Percentiles rank a stretch among this genome's conserved stretches.
phyloP scores from a whole-genome alignment of 2,797 vertebrate species.

The Urosaurus nigricauda region DNA sequence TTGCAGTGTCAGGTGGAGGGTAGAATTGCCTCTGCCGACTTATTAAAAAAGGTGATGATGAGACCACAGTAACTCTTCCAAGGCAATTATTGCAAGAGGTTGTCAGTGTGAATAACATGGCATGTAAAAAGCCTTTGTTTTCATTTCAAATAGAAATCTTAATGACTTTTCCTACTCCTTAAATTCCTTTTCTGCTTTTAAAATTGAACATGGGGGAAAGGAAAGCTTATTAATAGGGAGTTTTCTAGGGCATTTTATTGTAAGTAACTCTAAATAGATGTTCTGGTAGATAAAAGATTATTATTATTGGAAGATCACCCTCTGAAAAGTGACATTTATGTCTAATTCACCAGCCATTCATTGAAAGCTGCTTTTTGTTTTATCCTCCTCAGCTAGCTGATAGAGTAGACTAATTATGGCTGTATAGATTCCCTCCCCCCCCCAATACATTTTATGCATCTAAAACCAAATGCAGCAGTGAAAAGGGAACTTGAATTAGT shows the following conservation, averaged over 20 bases:
- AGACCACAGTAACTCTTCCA: constrained; percentile 65
- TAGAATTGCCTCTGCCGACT: constrained; percentile 54
- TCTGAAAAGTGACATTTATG: constrained; percentile 53
- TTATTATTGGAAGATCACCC: constrained; percentile 26
- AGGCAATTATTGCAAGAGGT: constrained; percentile 70
- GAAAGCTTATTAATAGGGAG: constrained; percentile 10
- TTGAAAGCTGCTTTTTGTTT: constrained; percentile 32
- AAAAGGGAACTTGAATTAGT: constrained; percentile 16
- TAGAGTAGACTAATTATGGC: constrained; percentile 59
- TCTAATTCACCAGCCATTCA: background rate
- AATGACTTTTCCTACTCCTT: constrained; percentile 60
- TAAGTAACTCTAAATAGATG: constrained; percentile 32
- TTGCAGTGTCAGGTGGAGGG: constrained; percentile 47
- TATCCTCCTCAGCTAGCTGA: constrained; percentile 58
- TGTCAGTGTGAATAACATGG: constrained; percentile 60
- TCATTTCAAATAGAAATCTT: constrained; percentile 62
- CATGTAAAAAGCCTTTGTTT: constrained; percentile 65
- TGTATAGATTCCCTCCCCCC: constrained; percentile 38
- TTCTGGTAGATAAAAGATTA: constrained; percentile 58
- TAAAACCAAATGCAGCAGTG: constrained; percentile 31
- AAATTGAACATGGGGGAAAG: constrained; percentile 53
- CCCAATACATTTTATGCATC: constrained; percentile 52
- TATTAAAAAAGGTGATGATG: constrained; percentile 59
- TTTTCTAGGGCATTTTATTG: constrained; percentile 44
- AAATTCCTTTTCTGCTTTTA: constrained; percentile 60